A percentile compares a stretch with the other conserved stretches of the same genome.
Conservation (phyloP, 2,113 vertebrate species). For the Oreochromis niloticus region DNA sequence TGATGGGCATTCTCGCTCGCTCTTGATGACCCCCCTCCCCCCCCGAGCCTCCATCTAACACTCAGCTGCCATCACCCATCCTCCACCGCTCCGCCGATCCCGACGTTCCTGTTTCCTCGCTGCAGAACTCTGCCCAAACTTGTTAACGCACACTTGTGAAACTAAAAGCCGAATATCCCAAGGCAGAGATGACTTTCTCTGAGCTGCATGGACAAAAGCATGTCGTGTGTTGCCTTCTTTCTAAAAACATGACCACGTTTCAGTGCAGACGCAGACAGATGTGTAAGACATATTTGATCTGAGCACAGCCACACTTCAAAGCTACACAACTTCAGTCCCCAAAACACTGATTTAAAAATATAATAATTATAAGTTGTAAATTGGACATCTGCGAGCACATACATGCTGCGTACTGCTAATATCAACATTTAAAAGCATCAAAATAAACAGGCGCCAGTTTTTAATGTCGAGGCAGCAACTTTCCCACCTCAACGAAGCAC, state of each 20-base stretch:
- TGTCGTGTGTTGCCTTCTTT: accelerated
- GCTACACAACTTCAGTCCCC: not conserved
- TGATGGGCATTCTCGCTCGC: slow-evolving; percentile 15
- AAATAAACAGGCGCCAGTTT: not conserved
- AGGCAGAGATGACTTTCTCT: not conserved
- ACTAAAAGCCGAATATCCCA: not conserved
- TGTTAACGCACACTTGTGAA: slow-evolving; percentile 8
- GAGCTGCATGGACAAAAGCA: not conserved
- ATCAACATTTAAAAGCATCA: not conserved
- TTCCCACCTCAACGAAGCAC: not conserved
- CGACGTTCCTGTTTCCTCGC: not conserved
- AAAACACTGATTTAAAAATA: accelerated
- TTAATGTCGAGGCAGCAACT: not conserved
- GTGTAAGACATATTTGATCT: not conserved
- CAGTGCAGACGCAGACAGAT: not conserved
- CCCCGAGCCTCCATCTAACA: slow-evolving; percentile 13
- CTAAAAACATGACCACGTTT: accelerated
- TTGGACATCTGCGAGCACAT: not conserved
- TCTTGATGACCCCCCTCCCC: not conserved
- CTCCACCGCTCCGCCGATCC: slow-evolving; percentile 25
- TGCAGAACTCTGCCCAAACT: slow-evolving; percentile 27
- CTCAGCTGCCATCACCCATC: slow-evolving; percentile 53
- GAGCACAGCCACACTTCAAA: accelerated
- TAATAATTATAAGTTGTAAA: not conserved
- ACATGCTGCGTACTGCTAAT: not conserved